Percentiles rank a stretch among this genome's conserved stretches.
Evolutionary conservation across 2,888 invertebrate species (phyloP).

Genomic region (Nipponacmea schrenckii): DNA sequence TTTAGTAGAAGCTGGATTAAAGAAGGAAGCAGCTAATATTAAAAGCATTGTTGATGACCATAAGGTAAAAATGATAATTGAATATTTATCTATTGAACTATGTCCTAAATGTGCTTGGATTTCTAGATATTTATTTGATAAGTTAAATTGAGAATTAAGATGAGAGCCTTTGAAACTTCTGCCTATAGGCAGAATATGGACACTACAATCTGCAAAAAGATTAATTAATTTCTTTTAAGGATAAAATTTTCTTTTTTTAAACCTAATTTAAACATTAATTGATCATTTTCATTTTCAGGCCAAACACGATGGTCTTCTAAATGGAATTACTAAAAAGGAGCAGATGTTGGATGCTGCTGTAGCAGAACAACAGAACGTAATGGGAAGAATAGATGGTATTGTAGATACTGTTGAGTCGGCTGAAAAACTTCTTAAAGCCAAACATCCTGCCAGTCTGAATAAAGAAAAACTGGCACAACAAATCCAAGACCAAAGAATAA

Average conservation of each 20-base stretch:
- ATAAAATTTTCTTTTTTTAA: too few species aligned
- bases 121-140: too few species aligned
- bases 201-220: too few species aligned
- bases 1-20: conserved; percentile 75
- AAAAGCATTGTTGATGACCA: conserved; percentile 38
- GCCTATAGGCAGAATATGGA: too few species aligned
- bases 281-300: conserved; percentile 27
- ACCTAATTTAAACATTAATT: too few species aligned
- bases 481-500: conserved; percentile 83
- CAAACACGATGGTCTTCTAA: conserved; percentile 51
- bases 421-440: conserved; percentile 47
- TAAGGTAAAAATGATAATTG: conserved; percentile 11
- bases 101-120: too few species aligned
- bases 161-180: too few species aligned
- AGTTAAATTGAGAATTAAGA: too few species aligned
- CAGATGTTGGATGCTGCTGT: conserved; percentile 54
- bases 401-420: conserved; percentile 52
- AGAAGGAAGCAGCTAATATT: conserved; percentile 46
- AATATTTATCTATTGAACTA: too few species aligned
- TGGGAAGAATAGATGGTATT: conserved; percentile 52
- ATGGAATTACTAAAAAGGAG: conserved; percentile 52
- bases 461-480: conserved; percentile 88
- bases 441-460: conserved; percentile 82
- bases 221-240: too few species aligned
- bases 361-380: conserved; percentile 58